Percentiles rank a stretch among this genome's conserved stretches.
Evolutionary conservation across 2,113 vertebrate species (phyloP).

Genomic region (Leucoraja erinaceus): DNA sequence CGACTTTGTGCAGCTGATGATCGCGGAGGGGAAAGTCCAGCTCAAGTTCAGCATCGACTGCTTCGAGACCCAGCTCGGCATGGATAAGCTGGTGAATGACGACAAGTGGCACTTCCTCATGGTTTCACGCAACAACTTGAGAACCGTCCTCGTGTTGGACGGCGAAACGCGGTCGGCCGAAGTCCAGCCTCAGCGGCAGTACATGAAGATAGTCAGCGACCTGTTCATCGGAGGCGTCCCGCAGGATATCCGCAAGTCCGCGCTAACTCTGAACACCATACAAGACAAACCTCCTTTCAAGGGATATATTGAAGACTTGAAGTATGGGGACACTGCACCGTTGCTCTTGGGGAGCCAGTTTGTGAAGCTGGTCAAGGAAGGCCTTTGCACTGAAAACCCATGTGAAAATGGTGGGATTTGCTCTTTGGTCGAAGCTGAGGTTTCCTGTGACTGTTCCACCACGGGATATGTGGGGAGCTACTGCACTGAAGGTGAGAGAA

Average conservation of each 20-base stretch:
- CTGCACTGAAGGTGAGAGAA: slow-evolving; percentile 88
- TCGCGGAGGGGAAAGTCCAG: slow-evolving; percentile 74
- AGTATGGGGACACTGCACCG: slow-evolving; percentile 80
- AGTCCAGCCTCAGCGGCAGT: slow-evolving; percentile 76
- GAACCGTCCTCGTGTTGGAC: slow-evolving; percentile 75
- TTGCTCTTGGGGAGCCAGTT: slow-evolving; percentile 78
- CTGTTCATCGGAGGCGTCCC: slow-evolving; percentile 89
- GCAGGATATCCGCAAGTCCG: slow-evolving; percentile 72
- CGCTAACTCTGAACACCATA: slow-evolving; percentile 76
- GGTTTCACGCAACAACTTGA: slow-evolving; percentile 75
- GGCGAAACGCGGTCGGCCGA: slow-evolving; percentile 71
- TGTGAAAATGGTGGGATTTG: slow-evolving; percentile 92
- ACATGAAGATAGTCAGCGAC: slow-evolving; percentile 92
- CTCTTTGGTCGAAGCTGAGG: slow-evolving; percentile 78
- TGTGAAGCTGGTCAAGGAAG: slow-evolving; percentile 78
- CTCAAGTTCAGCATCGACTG: slow-evolving; percentile 88
- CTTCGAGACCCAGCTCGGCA: slow-evolving; percentile 71
- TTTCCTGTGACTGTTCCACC: slow-evolving; percentile 86
- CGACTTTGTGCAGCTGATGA: slow-evolving; percentile 81
- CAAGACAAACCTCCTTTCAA: slow-evolving; percentile 71
- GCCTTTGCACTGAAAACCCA: slow-evolving; percentile 80
- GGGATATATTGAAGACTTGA: slow-evolving; percentile 86
- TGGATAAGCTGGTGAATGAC: slow-evolving; percentile 76
- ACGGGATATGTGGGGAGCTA: slow-evolving; percentile 84
- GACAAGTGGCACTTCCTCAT: slow-evolving; percentile 87